Conservation (phyloP, 2,888 invertebrate genomes). For the Phortica okadai region DNA sequence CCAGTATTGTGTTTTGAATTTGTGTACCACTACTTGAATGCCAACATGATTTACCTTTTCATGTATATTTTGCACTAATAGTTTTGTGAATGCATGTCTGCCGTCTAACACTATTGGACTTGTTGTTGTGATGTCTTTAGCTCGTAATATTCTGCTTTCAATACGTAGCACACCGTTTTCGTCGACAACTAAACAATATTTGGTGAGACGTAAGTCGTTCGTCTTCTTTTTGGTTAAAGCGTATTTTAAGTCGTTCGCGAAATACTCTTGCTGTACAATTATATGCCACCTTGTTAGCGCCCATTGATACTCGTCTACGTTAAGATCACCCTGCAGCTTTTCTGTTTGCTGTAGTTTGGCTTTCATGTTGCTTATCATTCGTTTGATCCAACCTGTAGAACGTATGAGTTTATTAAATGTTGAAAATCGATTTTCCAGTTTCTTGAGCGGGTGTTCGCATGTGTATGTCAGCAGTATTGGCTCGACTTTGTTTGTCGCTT, state of each 20-base stretch:
- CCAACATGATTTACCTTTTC: conserved; percentile 14
- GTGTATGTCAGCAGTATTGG: background rate
- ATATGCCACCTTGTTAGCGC: conserved; percentile 1
- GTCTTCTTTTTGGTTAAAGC: conserved; percentile 4
- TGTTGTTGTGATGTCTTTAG: background rate
- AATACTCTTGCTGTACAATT: background rate
- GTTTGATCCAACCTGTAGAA: too few relatives aligned
- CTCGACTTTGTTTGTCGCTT: background rate
- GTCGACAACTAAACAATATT: background rate
- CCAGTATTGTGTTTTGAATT: conserved; percentile 14
- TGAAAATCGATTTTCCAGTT: conserved; percentile 7
- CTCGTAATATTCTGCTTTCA: conserved; percentile 10
- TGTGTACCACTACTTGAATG: background rate
- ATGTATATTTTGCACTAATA: background rate
- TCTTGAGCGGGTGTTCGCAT: conserved; percentile 4
- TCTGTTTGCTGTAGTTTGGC: background rate
- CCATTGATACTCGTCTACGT: background rate
- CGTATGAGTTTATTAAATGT: conserved; percentile 6
- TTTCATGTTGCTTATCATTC: too few relatives aligned
- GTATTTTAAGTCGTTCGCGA: background rate
- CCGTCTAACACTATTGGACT: conserved; percentile 5
- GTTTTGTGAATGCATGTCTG: conserved; percentile 1
- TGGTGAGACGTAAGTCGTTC: conserved; percentile 4
- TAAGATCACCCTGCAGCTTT: background rate
- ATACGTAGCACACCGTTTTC: background rate